Evolutionary conservation across 1,140 invertebrate genomes (phyloP), one percentile per base, ranked within the genome.

Genomic region (Portunus trituberculatus): DNA sequence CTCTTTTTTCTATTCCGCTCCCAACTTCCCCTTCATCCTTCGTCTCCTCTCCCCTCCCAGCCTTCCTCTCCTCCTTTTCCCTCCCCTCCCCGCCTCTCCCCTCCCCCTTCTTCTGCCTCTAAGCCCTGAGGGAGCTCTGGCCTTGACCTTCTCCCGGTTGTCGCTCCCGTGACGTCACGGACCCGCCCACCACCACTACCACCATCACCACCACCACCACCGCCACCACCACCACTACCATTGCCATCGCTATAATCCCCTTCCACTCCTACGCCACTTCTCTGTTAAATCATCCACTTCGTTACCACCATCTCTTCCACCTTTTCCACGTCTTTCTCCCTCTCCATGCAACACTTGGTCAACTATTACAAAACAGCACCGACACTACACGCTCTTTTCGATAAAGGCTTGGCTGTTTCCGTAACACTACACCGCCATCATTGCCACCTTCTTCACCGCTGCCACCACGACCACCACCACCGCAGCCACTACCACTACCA

Each of bases 71-170:
- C 16, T 76, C 46, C 52, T 31, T 29, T 28, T 52, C 48, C 20
- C 20, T 25, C n/a, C n/a, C 67, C 25, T 76, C 29, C 89, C 28
- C 29, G 25, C 67, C 28, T 46, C 83, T 67, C 31, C 20, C 14
- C 67, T n/a, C 45, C 28, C 29, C 87, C 7, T 48, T 29, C 25
- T 20, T 16, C 29, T 32, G 29, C 28, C 87, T 32, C 87, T n/a
- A 4, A 59, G 52, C 52, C 52, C 52, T 59, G 52, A 59, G 52
- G 52, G 52, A 76, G 67, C 67, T 20, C 12, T 76, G 67, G 67
- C 67, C 67, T 76, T 76, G 67, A 76, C 67, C 67, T 76, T 76
- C 67, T n/a, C 67, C 67, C 12, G 67, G 67, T 76, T 76, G 67
- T 76, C 31, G 45, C 86, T 45, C 86, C 16, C 86, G 45, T 46